Evolutionary conservation across 1,140 invertebrate species (phyloP).

Genomic region (Drosophila biarmipes): DNA sequence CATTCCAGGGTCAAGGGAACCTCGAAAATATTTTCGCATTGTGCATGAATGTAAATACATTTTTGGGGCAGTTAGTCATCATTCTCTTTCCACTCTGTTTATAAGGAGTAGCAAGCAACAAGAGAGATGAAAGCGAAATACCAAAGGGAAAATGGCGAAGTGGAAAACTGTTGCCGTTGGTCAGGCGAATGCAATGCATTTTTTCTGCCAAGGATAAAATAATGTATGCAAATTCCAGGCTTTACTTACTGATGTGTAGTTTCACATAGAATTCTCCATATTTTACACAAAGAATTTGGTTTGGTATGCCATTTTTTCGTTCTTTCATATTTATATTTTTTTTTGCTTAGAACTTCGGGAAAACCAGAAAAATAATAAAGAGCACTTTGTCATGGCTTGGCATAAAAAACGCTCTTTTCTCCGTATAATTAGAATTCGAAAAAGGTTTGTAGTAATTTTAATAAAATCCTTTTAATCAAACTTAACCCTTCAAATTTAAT

Average conservation of each 20-base stretch:
- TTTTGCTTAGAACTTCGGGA: neutral
- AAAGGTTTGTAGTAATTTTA: too few species aligned
- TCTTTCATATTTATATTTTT: neutral
- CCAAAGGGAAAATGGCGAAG: slow-evolving; percentile 13
- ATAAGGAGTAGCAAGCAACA: neutral
- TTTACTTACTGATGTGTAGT: slow-evolving; percentile 2
- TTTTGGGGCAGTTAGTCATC: slow-evolving; percentile 20
- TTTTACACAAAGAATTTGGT: slow-evolving; percentile 5
- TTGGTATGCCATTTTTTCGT: neutral
- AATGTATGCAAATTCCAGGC: slow-evolving; percentile 24
- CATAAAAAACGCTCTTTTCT: neutral
- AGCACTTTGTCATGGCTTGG: too few species aligned
- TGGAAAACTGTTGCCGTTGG: slow-evolving; percentile 13
- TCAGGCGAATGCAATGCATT: slow-evolving; percentile 26
- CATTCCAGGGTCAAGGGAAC: slow-evolving; percentile 26
- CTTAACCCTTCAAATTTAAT: too few species aligned
- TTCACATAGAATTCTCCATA: neutral
- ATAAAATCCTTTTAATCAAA: neutral
- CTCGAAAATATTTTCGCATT: slow-evolving; percentile 30
- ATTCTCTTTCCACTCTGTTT: neutral
- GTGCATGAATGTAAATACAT: slow-evolving; percentile 31
- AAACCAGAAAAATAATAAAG: neutral
- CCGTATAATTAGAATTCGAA: too few species aligned
- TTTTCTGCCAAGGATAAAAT: slow-evolving; percentile 18
- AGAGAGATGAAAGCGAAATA: slow-evolving; percentile 34